phyloP scores from a whole-genome alignment of 2,888 invertebrate genomes.

The Resseliella maxima region DNA sequence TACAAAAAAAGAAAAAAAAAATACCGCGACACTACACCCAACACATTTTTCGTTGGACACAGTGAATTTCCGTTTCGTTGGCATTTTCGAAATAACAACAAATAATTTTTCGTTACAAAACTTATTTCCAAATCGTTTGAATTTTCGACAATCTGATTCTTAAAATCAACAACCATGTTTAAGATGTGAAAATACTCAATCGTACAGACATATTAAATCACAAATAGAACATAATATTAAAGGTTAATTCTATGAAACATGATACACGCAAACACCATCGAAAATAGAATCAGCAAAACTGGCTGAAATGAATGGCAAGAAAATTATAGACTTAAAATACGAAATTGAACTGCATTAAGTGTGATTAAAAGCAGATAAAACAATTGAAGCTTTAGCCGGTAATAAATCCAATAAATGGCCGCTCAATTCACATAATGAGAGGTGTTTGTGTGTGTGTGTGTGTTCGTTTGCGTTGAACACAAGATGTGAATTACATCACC shows the following conservation, averaged over 20 bases:
- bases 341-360: conserved; percentile 42
- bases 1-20: neutral
- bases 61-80: conserved; percentile 18
- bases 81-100: neutral
- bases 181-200: too few relatives aligned
- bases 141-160: too few relatives aligned
- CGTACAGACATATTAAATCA: too few relatives aligned
- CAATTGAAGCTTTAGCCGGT: neutral
- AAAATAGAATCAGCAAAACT: neutral
- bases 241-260: neutral
- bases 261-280: neutral
- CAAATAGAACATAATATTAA: too few relatives aligned
- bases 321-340: neutral
- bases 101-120: neutral
- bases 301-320: conserved; percentile 21
- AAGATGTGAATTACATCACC: neutral
- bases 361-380: conserved; percentile 51
- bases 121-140: too few relatives aligned
- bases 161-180: too few relatives aligned
- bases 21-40: neutral
- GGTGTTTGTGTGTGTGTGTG: neutral
- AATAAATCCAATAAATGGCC: conserved; percentile 53
- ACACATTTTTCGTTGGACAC: neutral
- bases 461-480: neutral
- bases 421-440: conserved; percentile 9